Evolutionary conservation across 2,888 invertebrate genomes (phyloP).

Genomic region (Xestobium rufovillosum): DNA sequence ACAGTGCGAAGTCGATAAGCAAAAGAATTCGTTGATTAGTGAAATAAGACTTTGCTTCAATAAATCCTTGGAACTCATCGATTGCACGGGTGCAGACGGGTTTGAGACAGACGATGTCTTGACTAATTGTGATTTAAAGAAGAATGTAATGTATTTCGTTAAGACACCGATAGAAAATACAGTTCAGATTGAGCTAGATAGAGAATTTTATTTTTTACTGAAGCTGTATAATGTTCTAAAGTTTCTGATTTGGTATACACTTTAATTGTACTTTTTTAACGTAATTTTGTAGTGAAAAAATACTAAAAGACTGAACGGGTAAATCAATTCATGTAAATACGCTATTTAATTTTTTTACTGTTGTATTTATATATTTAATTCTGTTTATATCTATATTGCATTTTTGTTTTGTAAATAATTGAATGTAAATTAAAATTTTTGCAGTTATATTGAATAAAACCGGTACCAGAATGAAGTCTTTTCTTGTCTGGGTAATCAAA

Average conservation of each 20-base stretch:
- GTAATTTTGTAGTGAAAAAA: too few relatives aligned
- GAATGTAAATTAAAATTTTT: too few relatives aligned
- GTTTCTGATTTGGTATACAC: conserved; percentile 56
- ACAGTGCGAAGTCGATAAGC: conserved; percentile 55
- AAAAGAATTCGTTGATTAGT: conserved; percentile 52
- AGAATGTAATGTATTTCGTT: conserved; percentile 52
- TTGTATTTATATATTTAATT: too few relatives aligned
- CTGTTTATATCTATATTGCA: too few relatives aligned
- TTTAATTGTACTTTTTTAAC: conserved; percentile 37
- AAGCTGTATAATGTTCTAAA: conserved; percentile 51
- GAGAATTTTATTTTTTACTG: conserved; percentile 28
- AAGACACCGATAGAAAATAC: conserved; percentile 41
- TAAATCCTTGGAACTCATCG: conserved; percentile 53
- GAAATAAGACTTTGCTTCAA: conserved; percentile 71
- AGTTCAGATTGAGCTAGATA: background rate
- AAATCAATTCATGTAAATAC: too few relatives aligned
- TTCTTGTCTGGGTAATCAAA: too few relatives aligned
- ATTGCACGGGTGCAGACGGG: conserved; percentile 52
- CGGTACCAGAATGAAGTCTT: conserved; percentile 3
- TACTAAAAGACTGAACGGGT: too few relatives aligned
- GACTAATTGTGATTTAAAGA: conserved; percentile 53
- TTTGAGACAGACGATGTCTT: conserved; percentile 39
- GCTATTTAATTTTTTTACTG: too few relatives aligned
- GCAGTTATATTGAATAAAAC: conserved; percentile 9
- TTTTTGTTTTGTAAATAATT: too few relatives aligned